phyloP scores from a whole-genome alignment of 1,140 invertebrate species.

The Eciton burchellii region DNA sequence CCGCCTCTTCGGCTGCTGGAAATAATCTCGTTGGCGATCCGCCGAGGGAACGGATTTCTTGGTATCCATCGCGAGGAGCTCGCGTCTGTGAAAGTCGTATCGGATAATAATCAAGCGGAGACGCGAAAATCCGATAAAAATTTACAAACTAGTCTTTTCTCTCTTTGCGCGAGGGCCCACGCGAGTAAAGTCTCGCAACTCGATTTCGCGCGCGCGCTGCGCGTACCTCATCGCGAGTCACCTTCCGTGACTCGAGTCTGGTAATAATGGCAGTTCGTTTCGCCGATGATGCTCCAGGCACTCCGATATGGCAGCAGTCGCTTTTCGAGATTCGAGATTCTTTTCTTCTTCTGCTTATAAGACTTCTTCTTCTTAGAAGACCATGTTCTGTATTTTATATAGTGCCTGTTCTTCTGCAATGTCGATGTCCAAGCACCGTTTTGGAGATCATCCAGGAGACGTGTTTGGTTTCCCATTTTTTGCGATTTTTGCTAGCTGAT shows the following conservation, averaged over 20 bases:
- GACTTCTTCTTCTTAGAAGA: no score
- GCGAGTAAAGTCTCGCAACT: conserved; percentile 42
- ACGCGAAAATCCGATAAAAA: conserved; percentile 40
- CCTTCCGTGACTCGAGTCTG: background rate
- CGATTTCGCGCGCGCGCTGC: conserved; percentile 13
- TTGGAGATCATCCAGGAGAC: no score
- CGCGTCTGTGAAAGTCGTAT: background rate
- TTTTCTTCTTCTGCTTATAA: no score
- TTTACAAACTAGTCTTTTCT: background rate
- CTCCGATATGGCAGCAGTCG: background rate
- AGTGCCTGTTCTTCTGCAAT: no score
- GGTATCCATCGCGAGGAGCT: background rate
- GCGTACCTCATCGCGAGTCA: conserved; percentile 38
- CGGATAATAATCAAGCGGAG: conserved; percentile 24
- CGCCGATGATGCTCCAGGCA: background rate
- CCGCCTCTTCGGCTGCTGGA: background rate
- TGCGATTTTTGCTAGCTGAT: no score
- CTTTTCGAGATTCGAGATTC: no score
- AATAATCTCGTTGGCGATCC: conserved; percentile 33
- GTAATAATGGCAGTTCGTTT: conserved; percentile 27
- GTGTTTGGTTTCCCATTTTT: no score
- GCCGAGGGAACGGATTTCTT: background rate
- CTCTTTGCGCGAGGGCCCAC: background rate
- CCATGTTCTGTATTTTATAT: no score
- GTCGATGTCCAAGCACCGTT: no score